Evolutionary conservation across 2,888 invertebrate species (phyloP), one percentile per base, ranked within the genome.

Genomic region (Acleris holmiana): DNA sequence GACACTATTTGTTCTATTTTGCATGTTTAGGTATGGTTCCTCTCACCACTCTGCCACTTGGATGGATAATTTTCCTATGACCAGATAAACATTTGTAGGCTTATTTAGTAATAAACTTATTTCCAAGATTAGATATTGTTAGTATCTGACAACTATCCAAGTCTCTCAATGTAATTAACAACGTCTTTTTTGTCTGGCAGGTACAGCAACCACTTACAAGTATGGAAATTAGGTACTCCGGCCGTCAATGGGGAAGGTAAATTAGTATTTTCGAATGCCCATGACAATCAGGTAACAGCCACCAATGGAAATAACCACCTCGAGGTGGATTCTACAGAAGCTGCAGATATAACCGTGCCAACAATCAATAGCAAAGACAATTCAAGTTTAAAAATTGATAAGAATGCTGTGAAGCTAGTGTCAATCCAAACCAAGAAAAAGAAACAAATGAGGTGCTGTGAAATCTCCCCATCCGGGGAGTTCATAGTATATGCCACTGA

Each of bases 401-500:
- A 92, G 10, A 93, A 94, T 67, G 95, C 96, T 0, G 86, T 95
- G 46, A 96, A 96, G 78, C 80, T 98, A 41, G 82, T 97, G 2
- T 93, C 95, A 65, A 81, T 98, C 35, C 94, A 94, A 71, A 94
- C 95, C 5, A 94, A 95, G 74, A 87, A 93, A 13, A 93, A 93
- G 2, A 96, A 95, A 72, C 93, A 93, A n/a, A 95, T 98, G 29
- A 87, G 94, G 6, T 95, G 95, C 70, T 94, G 95, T 70, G 94
- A 94, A 13, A 87, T 98, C 6, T 96, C 97, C 4, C 93, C 94
- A 2, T 93, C 95, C 79, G 96, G 96, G 1, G 93, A 94, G 67
- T 94, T 95, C 87, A 91, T 98, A 19, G 94, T 95, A 6, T 97
- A 97, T 81, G 96, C 97, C 0, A 97, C 97, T 0, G 89, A 93